Evolutionary conservation across 2,888 invertebrate genomes (phyloP).

Genomic region (Chirona hameri): DNA sequence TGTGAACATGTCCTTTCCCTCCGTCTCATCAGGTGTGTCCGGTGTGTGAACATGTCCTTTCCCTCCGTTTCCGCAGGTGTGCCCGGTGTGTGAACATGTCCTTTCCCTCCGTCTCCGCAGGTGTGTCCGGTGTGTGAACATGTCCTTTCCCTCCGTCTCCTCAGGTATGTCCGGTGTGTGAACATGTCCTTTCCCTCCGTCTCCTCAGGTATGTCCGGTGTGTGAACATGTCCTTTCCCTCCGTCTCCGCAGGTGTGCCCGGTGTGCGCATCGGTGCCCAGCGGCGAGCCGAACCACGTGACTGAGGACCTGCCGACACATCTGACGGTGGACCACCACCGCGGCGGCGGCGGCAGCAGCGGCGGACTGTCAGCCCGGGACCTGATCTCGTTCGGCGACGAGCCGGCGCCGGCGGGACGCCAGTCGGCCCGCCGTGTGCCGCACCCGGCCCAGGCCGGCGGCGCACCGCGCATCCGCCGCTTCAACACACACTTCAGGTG

Average conservation of each 20-base stretch:
- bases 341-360: conserved; percentile 50
- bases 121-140: no score
- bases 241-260: conserved; percentile 77
- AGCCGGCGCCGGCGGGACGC: conserved; percentile 13
- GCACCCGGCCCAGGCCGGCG: neutral
- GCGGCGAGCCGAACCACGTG: conserved; percentile 95
- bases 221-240: no score
- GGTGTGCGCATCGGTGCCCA: conserved; percentile 92
- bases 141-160: neutral
- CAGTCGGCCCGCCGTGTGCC: conserved; percentile 24
- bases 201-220: conserved; percentile 25
- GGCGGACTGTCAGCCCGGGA: conserved; percentile 37
- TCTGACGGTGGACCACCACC: conserved; percentile 88
- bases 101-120: no score
- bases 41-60: no score
- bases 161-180: neutral
- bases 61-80: conserved; percentile 63
- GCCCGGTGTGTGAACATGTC: conserved; percentile 89
- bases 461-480: conserved; percentile 40
- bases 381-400: conserved; percentile 40
- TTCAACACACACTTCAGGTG: conserved; percentile 27
- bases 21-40: neutral
- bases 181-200: neutral
- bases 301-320: conserved; percentile 97
- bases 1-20: conserved; percentile 5